Base-by-base conservation (phyloP, 2,797 vertebrate species). In the Salarias fasciatus region DNA sequence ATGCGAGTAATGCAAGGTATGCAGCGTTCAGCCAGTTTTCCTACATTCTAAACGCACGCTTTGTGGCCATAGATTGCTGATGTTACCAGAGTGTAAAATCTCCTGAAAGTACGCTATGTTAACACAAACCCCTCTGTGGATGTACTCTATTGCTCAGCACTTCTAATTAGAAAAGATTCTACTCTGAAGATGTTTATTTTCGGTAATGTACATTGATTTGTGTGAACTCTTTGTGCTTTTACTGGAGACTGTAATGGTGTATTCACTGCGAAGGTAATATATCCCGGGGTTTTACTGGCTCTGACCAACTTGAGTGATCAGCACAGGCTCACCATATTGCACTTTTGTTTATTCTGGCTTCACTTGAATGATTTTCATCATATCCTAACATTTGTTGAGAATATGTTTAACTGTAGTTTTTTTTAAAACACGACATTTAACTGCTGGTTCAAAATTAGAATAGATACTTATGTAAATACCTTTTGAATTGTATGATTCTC, bases 161-260 rank as follows among this genome's bases (percentile, higher is more conserved):
- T 24, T 28, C 57, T 31, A 10, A 60, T 48, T 29, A 46, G 6
- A n/a, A 63, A 42, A 68, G 59, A 56, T 41, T 30, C 15, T 0
- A 15, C 57, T 61, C 48, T 57, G 64, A 53, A 59, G 80, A 90
- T 89, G 84, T 87, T 80, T 72, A 53, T 86, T 64, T 88, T 83
- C 30, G 78, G 85, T 88, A 84, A 83, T 10, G 5, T 11, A 58
- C 11, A 14, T 31, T 44, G 4, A 35, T 47, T 62, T 15, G 0
- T 1, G 61, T 8, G 9, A 11, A 47, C 47, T 24, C 46, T n/a
- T 75, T 49, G 49, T 57, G 33, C 11, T 46, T 11, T 0, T 6
- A 15, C 43, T 44, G 38, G 6, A 44, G 48, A 35, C 33, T 38
- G 35, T 24, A 24, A 24, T 24, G 18, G 18, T 2, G n/a, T 45